Conservation (phyloP, 1,140 invertebrate genomes). For the Chironomus tepperi region DNA sequence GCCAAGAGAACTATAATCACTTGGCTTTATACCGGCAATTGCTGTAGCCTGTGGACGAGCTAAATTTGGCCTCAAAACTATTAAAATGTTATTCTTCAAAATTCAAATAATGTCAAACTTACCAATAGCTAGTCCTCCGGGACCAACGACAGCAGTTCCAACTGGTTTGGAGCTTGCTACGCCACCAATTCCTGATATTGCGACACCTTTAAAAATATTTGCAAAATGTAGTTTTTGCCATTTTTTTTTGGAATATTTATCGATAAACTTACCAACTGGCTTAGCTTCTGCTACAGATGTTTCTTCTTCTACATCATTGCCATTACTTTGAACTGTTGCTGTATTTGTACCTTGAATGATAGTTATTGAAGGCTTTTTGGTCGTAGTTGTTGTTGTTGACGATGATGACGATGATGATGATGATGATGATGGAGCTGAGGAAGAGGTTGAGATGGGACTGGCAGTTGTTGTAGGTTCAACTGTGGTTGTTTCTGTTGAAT, state of each 20-base stretch:
- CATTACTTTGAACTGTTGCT: slow-evolving; percentile 38
- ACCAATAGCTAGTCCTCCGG: slow-evolving; percentile 51
- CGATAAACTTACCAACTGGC: slow-evolving; percentile 48
- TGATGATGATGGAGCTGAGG: slow-evolving; percentile 10
- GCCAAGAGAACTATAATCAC: slow-evolving; percentile 41
- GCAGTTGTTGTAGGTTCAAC: slow-evolving; percentile 27
- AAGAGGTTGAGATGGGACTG: neutral
- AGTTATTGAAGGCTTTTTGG: slow-evolving; percentile 29
- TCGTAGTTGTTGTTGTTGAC: neutral
- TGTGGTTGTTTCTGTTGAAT: slow-evolving; percentile 32
- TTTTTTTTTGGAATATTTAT: no score
- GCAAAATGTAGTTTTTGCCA: no score
- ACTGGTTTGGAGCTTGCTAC: slow-evolving; percentile 51
- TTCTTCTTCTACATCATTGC: slow-evolving; percentile 46
- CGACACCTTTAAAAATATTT: slow-evolving; percentile 47
- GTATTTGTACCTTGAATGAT: slow-evolving; percentile 34
- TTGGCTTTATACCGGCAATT: slow-evolving; percentile 55
- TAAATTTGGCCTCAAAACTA: neutral
- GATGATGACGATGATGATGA: no score
- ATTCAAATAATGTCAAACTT: neutral
- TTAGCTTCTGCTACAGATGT: slow-evolving; percentile 60
- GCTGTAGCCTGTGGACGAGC: slow-evolving; percentile 58
- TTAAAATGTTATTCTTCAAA: neutral
- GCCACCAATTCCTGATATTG: slow-evolving; percentile 53
- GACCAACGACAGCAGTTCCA: slow-evolving; percentile 55